These are phyloP conservation scores for Dromas ardeola DNA, from an alignment of 2,113 vertebrate genomes.

Conservation along the genomic window DNA sequence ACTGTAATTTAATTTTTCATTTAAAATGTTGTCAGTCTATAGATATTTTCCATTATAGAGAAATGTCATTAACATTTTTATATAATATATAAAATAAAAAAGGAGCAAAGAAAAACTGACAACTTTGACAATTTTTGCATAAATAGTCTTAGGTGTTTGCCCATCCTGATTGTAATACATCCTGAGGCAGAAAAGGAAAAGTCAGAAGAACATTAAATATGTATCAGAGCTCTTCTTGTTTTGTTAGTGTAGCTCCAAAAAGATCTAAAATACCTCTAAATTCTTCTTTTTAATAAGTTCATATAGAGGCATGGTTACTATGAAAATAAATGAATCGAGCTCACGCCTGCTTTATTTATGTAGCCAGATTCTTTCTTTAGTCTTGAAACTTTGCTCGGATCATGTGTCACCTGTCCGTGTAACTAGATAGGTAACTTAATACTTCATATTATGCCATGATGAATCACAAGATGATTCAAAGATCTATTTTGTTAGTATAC, in stretches of 20 bases:
- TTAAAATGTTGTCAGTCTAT: background rate
- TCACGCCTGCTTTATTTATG: background rate
- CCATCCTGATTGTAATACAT: background rate
- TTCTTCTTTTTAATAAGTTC: background rate
- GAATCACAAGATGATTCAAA: slow-evolving; percentile 32
- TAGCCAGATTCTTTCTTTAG: background rate
- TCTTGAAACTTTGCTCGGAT: background rate
- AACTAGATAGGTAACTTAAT: background rate
- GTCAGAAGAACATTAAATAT: background rate
- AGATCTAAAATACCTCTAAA: background rate
- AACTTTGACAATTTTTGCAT: background rate
- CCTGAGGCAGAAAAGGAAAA: background rate
- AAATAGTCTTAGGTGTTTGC: background rate
- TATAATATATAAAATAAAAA: background rate
- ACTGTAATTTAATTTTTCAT: background rate
- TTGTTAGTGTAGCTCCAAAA: background rate
- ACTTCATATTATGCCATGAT: background rate
- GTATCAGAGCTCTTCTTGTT: background rate
- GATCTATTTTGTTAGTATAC: background rate
- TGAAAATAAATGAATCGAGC: background rate
- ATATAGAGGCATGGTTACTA: background rate
- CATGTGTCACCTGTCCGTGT: background rate
- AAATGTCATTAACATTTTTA: background rate
- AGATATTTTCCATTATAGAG: background rate
- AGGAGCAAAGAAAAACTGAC: background rate